Evolutionary conservation across 2,797 vertebrate species (phyloP), one percentile per base, ranked within the genome.

Genomic region (Myoxocephalus aenaeus): DNA sequence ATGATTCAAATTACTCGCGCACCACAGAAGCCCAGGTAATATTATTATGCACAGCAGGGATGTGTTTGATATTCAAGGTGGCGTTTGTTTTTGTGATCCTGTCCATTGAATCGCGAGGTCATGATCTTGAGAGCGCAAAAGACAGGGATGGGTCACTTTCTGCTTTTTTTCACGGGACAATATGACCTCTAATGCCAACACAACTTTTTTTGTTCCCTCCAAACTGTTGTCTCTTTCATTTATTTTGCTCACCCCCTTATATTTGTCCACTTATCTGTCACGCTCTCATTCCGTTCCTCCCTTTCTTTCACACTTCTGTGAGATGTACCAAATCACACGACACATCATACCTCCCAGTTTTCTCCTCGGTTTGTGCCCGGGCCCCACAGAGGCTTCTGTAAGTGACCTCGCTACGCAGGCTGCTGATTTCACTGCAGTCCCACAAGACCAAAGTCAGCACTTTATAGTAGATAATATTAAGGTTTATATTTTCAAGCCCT

Each of bases 61-160:
- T 48, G 50, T 67, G 67, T 83, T 88, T 89, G 57, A 81, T 86
- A 86, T 91, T 89, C 82, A 86, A 71, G 78, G 76, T 70, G 62
- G 34, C 40, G 44, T 62, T 79, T 82, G 80, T 84, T 81, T 77
- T 54, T 36, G 27, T 63, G 38, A 75, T 46, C 48, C 50, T 66
- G 56, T 77, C 63, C 13, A 5, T 54, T 81, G 8, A 2, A 69
- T 82, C 74, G 34, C 4, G 27, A 75, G 81, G 73, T 83, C 46
- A 32, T 36, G 63, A 59, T 54, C 64, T 50, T 77, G 46, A 75
- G 7, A 64, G 58, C 3, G 1, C n/a, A 18, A 13, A 13, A 53
- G 54, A 75, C 34, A 25, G 18, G 32, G 44, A 73, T 44, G 58
- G 54, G 70, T 83, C 36, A 34, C 53, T 38, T 44, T 25, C 11